Evolutionary conservation across 2,888 invertebrate genomes (phyloP).

Genomic region (Alentia gelatinosa): DNA sequence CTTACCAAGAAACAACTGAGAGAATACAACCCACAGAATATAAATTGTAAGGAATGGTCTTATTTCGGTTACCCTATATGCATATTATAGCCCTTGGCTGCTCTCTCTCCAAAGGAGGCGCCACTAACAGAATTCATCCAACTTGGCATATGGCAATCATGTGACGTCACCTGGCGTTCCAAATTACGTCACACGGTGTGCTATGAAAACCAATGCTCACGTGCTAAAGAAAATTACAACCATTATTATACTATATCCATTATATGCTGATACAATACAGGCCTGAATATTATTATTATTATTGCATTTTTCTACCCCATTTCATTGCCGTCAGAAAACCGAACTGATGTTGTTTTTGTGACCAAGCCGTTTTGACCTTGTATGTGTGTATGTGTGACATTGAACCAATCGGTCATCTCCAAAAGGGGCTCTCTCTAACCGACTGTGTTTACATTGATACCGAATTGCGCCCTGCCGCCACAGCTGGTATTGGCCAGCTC

Average conservation of each 20-base stretch:
- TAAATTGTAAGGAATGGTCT: too few relatives aligned
- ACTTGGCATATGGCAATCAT: background rate
- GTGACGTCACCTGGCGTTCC: background rate
- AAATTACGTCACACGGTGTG: background rate
- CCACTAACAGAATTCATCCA: background rate
- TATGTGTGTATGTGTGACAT: background rate
- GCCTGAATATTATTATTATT: background rate
- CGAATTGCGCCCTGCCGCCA: background rate
- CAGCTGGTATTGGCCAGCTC: too few relatives aligned
- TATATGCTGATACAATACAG: constrained; percentile 6
- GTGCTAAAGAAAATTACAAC: constrained; percentile 18
- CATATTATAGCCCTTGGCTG: background rate
- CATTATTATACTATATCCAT: background rate
- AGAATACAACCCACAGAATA: too few relatives aligned
- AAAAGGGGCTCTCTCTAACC: background rate
- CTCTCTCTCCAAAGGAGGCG: background rate
- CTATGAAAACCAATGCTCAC: constrained; percentile 5
- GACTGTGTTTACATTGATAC: background rate
- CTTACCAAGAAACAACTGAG: too few relatives aligned
- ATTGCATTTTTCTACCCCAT: background rate
- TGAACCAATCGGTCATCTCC: background rate
- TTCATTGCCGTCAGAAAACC: background rate
- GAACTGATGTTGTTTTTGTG: background rate
- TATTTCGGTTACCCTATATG: too few relatives aligned
- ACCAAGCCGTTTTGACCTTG: background rate